Conservation (phyloP, 1,140 invertebrate species). For the Orius insidiosus region DNA sequence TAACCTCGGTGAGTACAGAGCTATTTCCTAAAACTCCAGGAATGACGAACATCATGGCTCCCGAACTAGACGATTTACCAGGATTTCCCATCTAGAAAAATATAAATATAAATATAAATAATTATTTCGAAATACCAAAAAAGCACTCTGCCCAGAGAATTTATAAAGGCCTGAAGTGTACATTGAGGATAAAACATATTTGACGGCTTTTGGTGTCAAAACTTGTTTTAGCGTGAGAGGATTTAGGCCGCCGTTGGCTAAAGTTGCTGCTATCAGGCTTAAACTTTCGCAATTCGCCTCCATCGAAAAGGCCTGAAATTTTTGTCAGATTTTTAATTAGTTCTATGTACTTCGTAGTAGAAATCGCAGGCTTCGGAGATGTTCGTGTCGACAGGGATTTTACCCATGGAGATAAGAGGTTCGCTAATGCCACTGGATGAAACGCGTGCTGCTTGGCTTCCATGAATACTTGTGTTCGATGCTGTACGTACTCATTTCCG, state of each 20-base stretch:
- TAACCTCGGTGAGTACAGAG: background rate
- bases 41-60: background rate
- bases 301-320: no score
- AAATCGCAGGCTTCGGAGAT: background rate
- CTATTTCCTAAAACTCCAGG: background rate
- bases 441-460: background rate
- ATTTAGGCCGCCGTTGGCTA: background rate
- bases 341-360: no score
- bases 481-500: background rate
- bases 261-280: background rate
- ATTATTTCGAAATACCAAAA: no score
- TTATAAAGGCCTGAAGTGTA: background rate
- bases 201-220: background rate
- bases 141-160: background rate
- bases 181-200: background rate
- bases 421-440: no score
- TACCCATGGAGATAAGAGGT: no score
- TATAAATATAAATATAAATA: no score
- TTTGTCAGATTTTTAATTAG: no score
- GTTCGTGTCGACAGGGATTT: no score
- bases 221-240: background rate
- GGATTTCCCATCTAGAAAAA: background rate
- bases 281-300: conserved; percentile 1
- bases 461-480: background rate
- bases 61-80: background rate